A percentile compares a stretch with the other conserved stretches of the same genome.
These are phyloP conservation scores for Boleophthalmus pectinirostris DNA, from an alignment of 2,113 vertebrate species.

Conservation along the genomic window DNA sequence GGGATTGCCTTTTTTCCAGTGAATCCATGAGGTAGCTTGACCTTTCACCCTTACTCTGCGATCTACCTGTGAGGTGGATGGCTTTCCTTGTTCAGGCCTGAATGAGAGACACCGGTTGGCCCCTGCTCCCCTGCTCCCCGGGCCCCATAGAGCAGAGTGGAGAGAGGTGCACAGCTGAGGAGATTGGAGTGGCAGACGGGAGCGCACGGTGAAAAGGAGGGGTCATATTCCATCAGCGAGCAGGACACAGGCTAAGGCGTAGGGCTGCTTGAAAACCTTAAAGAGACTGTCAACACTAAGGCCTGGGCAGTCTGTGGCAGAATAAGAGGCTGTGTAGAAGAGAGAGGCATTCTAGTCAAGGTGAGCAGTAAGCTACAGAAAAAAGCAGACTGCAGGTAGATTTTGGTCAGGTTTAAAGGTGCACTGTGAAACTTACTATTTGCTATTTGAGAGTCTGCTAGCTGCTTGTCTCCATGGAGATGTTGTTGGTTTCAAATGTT, in stretches of 20 bases:
- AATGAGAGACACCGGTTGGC: conserved; percentile 18
- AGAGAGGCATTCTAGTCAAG: background rate
- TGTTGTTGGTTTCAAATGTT: too few species aligned
- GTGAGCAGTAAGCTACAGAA: background rate
- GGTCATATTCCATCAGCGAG: conserved; percentile 47
- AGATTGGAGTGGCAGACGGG: conserved; percentile 37
- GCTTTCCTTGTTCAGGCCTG: conserved; percentile 26
- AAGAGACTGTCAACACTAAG: conserved; percentile 39
- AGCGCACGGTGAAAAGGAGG: conserved; percentile 27
- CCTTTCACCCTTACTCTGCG: conserved; percentile 38
- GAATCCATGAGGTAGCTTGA: conserved; percentile 29
- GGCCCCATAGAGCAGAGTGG: background rate
- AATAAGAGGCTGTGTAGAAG: background rate
- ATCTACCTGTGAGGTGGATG: conserved; percentile 22
- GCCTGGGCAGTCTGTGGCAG: background rate
- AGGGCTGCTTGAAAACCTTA: conserved; percentile 2
- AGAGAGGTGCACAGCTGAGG: conserved; percentile 10
- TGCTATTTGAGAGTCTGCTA: too few species aligned
- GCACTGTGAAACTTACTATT: too few species aligned
- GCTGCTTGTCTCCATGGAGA: too few species aligned
- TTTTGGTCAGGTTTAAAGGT: background rate
- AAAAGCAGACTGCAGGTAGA: background rate
- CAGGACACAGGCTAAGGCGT: conserved; percentile 18
- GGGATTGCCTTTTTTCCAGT: conserved; percentile 37
- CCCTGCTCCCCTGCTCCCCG: background rate